phyloP scores from a whole-genome alignment of 2,113 vertebrate genomes.

The Montifringilla adamsi region DNA sequence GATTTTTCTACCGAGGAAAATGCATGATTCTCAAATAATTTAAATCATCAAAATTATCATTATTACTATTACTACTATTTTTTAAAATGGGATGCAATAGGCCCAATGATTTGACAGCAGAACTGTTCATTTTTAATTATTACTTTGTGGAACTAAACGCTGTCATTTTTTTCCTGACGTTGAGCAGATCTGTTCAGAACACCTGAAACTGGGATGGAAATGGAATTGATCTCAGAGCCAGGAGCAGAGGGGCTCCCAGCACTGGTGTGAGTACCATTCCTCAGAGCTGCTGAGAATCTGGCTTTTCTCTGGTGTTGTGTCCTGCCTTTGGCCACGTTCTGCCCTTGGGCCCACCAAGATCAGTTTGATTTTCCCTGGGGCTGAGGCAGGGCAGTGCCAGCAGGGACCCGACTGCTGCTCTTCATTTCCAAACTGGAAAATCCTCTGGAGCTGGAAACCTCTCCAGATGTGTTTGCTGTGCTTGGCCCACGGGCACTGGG shows the following conservation, averaged over 20 bases:
- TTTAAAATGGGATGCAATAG: background rate
- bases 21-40: background rate
- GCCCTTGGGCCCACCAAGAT: fast-evolving
- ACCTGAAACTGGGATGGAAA: background rate
- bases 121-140: background rate
- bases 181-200: background rate
- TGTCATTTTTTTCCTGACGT: background rate
- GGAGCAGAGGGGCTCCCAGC: background rate
- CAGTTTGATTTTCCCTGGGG: background rate
- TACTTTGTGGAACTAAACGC: background rate
- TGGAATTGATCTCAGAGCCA: background rate
- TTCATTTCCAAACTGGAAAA: background rate
- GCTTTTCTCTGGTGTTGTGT: too few relatives aligned
- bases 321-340: fast-evolving
- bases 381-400: background rate
- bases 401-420: fast-evolving
- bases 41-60: background rate
- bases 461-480: background rate
- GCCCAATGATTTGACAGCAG: background rate
- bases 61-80: background rate
- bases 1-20: background rate
- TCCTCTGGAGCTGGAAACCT: background rate
- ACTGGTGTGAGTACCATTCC: background rate
- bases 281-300: background rate
- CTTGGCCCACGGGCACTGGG: background rate